phyloP scores from a whole-genome alignment of 2,888 invertebrate genomes.

The Pterostichus niger region DNA sequence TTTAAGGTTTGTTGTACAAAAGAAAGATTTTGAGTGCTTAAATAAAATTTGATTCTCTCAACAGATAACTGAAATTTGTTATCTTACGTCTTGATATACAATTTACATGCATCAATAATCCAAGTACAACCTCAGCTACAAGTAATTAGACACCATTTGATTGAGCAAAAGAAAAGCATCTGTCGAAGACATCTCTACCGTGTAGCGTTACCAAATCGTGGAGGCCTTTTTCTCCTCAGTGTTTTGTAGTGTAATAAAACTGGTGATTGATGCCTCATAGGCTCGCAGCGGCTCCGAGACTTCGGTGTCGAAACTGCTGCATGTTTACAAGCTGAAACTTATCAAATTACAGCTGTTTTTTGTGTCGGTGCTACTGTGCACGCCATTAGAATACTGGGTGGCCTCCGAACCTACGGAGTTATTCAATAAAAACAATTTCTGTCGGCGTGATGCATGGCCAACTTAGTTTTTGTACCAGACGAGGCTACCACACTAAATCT shows the following conservation, averaged over 20 bases:
- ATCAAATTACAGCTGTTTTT: slow-evolving; percentile 66
- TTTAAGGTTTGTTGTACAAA: too few species aligned
- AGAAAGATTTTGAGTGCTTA: too few species aligned
- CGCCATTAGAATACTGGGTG: slow-evolving; percentile 66
- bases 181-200: too few species aligned
- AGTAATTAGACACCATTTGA: too few species aligned
- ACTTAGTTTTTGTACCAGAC: slow-evolving; percentile 58
- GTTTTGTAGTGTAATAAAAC: slow-evolving; percentile 65
- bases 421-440: slow-evolving; percentile 65
- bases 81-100: too few species aligned
- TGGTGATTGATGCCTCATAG: slow-evolving; percentile 61
- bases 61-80: too few species aligned
- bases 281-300: slow-evolving; percentile 11
- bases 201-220: too few species aligned
- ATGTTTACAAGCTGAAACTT: slow-evolving; percentile 64
- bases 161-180: too few species aligned
- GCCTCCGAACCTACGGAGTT: slow-evolving; percentile 47
- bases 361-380: slow-evolving; percentile 62
- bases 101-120: too few species aligned
- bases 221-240: slow-evolving; percentile 13
- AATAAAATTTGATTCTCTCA: too few species aligned
- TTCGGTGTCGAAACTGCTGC: slow-evolving; percentile 64
- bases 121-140: too few species aligned
- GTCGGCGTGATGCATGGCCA: slow-evolving; percentile 59
- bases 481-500: slow-evolving; percentile 63